Evolutionary conservation across 2,888 invertebrate genomes (phyloP).

Genomic region (Eulithis testata): DNA sequence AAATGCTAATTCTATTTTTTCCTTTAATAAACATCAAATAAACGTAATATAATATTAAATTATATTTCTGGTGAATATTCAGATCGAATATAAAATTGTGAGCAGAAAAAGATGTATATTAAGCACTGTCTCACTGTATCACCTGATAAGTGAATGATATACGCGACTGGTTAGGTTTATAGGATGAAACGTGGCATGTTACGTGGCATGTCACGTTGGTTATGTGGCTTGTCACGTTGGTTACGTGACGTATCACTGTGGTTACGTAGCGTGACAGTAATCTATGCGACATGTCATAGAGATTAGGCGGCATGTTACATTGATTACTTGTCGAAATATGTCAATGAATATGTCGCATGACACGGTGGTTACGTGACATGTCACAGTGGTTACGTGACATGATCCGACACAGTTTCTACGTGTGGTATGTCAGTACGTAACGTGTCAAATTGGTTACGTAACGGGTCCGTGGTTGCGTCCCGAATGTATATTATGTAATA

Average conservation of each 20-base stretch:
- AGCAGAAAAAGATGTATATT: slow-evolving; percentile 12
- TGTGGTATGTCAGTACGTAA: not conserved
- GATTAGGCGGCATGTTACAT: no score
- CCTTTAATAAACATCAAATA: no score
- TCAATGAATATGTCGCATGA: not conserved
- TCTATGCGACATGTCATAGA: no score
- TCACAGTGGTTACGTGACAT: not conserved
- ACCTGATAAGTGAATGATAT: slow-evolving; percentile 15
- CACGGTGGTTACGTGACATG: not conserved
- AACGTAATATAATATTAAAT: not conserved
- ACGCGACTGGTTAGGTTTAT: slow-evolving; percentile 27
- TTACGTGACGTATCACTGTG: no score
- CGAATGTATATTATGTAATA: not conserved
- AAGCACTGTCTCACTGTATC: not conserved
- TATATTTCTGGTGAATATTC: slow-evolving; percentile 13
- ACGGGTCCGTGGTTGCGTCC: not conserved
- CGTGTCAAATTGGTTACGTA: not conserved
- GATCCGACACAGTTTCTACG: no score
- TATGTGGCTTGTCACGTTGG: not conserved
- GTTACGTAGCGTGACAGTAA: not conserved
- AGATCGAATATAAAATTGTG: slow-evolving; percentile 8
- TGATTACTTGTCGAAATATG: no score
- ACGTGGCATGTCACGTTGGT: slow-evolving; percentile 17
- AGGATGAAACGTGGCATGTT: slow-evolving; percentile 40
- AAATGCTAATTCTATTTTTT: no score